Conservation (phyloP, 2,797 vertebrate genomes). For the Notamacropus eugenii region DNA sequence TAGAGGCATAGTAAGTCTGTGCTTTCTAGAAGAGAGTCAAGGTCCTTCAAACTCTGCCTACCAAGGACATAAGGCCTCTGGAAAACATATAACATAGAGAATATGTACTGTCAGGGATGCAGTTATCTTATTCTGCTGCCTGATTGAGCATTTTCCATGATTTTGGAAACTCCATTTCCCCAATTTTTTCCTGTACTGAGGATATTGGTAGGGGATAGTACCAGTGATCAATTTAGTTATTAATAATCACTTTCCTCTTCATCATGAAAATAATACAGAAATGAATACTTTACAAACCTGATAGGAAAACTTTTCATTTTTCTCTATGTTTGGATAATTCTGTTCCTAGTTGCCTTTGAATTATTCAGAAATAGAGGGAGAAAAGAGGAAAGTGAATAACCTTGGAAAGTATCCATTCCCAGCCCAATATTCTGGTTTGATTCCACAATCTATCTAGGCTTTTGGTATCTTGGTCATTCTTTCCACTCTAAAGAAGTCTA, state of each 20-base stretch:
- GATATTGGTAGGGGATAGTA: neutral
- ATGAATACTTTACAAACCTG: conserved; percentile 19
- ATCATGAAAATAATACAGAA: conserved; percentile 22
- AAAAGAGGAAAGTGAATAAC: no score
- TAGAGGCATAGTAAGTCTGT: neutral
- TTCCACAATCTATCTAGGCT: neutral
- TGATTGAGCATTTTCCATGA: no score
- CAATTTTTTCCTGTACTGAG: no score
- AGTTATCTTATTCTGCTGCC: neutral
- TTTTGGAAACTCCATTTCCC: no score
- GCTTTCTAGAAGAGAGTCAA: neutral
- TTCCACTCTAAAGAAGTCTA: accelerated
- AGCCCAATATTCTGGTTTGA: conserved; percentile 14
- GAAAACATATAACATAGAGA: no score
- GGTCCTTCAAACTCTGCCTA: neutral
- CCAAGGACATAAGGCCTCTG: neutral
- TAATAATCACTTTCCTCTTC: conserved; percentile 2
- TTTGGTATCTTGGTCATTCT: neutral
- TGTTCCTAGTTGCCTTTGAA: neutral
- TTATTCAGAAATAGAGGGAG: no score
- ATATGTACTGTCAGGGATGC: neutral
- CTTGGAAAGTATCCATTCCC: neutral
- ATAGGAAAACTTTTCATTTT: conserved; percentile 45
- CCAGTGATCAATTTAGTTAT: neutral
- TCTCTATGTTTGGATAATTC: conserved; percentile 30